Conservation (phyloP, 2,797 vertebrate genomes). For the Danio tinwini region DNA sequence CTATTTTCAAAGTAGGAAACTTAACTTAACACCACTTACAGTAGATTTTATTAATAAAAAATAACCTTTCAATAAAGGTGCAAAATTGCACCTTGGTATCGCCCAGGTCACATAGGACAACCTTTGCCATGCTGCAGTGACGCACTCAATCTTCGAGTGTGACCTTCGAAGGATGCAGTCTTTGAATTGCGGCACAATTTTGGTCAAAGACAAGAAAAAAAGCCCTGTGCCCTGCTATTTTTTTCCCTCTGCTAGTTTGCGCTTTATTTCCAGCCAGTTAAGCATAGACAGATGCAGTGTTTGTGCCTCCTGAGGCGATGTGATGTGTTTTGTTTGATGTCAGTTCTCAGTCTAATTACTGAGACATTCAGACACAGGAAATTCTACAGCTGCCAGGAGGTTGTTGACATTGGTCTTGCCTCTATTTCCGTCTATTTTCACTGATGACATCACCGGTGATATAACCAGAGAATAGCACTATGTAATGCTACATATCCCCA, state of each 20-base stretch:
- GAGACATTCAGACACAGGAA: slow-evolving; percentile 13
- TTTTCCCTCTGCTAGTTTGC: neutral
- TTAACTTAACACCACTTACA: too few species aligned
- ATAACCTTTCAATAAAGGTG: too few species aligned
- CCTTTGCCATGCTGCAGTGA: too few species aligned
- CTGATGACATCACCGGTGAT: neutral
- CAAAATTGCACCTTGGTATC: too few species aligned
- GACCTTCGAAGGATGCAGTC: too few species aligned
- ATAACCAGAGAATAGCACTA: neutral
- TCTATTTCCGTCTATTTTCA: slow-evolving; percentile 3
- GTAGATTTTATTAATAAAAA: too few species aligned
- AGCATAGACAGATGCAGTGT: neutral
- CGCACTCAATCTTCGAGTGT: too few species aligned
- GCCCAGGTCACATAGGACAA: too few species aligned
- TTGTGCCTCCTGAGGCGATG: slow-evolving; percentile 3
- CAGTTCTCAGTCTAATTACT: slow-evolving; percentile 15
- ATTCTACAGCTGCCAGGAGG: neutral
- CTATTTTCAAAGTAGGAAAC: too few species aligned
- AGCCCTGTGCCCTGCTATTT: neutral
- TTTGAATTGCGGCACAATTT: too few species aligned
- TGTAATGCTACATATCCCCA: neutral
- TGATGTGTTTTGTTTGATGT: slow-evolving; percentile 17
- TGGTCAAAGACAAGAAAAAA: neutral
- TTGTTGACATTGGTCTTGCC: slow-evolving; percentile 16
- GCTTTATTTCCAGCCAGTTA: slow-evolving; percentile 5